Base-by-base conservation (phyloP, 2,888 invertebrate genomes). In the Dolichomitus sp. region DNA sequence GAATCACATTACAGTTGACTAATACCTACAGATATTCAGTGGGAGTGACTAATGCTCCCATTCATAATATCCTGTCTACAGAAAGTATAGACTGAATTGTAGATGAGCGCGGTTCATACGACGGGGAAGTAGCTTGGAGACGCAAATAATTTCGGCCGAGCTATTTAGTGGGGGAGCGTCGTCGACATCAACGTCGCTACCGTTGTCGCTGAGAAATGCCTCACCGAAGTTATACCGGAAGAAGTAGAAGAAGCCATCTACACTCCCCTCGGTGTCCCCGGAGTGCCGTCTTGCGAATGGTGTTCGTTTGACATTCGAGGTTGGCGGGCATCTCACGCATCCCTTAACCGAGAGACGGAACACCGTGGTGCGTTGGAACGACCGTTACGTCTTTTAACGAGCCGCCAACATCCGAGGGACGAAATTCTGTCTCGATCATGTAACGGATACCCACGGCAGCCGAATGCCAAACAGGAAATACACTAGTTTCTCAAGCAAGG, bases 301-400 rank as follows among this genome's bases (percentile, higher is more conserved):
- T 33, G 54, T 40, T 54, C 69, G 69, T 69, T 69, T 54, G 69
- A 69, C 69, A 69, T 54, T 69, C 54, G 23, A 54, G 9, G 37
- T 40, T 69, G 54, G n/a, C 69, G 59, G 6, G 23, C 54, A n/a
- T 40, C 68, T 48, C 23, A 52, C 40, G 68, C 68, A 40, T 52
- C 69, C 52, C 52, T n/a, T 14, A 69, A 54, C 52, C 54, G 54
- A 42, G 69, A 69, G 52, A 69, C 54, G 54, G 54, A 52, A 40
- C 33, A 37, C 52, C 23, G 52, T 17, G 52, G n/a, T 40, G 17
- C 69, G 52, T 69, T n/a, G 37, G 27, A 40, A 54, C 19, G 37
- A 23, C 27, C 52, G 69, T 69, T 42, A 69, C 66, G 54, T 37
- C 37, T 4, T 37, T 69, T 54, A 69, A 69, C 69, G 69, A 69